A percentile compares a stretch with the other conserved stretches of the same genome.
Evolutionary conservation across 2,797 vertebrate species (phyloP).

Genomic region (Ptychadena robeensis): DNA sequence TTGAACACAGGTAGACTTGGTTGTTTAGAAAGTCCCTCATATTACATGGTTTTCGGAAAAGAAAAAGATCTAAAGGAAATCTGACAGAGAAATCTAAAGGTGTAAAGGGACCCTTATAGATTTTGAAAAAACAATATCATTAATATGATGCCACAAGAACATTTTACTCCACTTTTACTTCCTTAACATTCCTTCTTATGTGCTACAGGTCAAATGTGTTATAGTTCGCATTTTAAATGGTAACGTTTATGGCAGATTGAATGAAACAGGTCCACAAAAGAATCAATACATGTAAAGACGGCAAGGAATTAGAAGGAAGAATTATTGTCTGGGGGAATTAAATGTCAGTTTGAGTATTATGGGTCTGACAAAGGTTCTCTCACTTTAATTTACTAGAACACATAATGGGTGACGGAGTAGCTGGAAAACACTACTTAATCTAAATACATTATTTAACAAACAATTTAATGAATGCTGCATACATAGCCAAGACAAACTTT

Average conservation of each 20-base stretch:
- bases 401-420: constrained; percentile 72
- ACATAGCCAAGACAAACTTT: constrained; percentile 64
- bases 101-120: too few species aligned
- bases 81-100: too few species aligned
- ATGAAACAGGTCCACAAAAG: constrained; percentile 76
- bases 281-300: constrained; percentile 85
- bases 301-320: constrained; percentile 79
- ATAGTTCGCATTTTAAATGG: constrained; percentile 78
- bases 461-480: constrained; percentile 72
- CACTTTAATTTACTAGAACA: constrained; percentile 80
- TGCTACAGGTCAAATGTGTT: constrained; percentile 74
- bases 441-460: constrained; percentile 77
- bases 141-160: not conserved
- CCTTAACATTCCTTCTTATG: too few species aligned
- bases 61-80: too few species aligned
- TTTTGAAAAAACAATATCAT: not conserved
- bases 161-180: constrained; percentile 63
- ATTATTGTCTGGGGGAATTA: constrained; percentile 84
- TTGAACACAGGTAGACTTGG: too few species aligned
- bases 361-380: constrained; percentile 79
- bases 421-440: constrained; percentile 68
- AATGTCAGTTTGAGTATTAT: constrained; percentile 78
- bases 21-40: too few species aligned
- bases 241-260: constrained; percentile 74
- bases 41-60: too few species aligned